Conservation (phyloP, 2,888 invertebrate genomes). For the Lordiphosa fenestrarum region DNA sequence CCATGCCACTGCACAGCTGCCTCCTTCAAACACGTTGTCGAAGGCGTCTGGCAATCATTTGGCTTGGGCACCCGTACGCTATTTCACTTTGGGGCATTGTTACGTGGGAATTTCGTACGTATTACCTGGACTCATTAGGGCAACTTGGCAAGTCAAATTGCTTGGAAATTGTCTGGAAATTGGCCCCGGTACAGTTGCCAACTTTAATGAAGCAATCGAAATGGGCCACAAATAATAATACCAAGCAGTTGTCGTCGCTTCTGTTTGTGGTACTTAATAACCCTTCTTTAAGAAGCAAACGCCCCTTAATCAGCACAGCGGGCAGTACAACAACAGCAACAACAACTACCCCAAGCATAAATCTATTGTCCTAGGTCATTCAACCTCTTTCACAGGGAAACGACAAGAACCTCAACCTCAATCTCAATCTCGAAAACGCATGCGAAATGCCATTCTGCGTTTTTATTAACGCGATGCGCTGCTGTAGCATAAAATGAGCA, state of each 20-base stretch:
- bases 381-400: conserved; percentile 46
- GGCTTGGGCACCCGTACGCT: conserved; percentile 3
- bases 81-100: conserved; percentile 71
- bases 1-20: background rate
- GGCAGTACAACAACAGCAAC: conserved; percentile 46
- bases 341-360: conserved; percentile 68
- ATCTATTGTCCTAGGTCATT: conserved; percentile 73
- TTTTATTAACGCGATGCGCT: conserved; percentile 61
- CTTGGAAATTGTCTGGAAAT: conserved; percentile 63
- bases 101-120: conserved; percentile 64
- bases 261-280: conserved; percentile 32
- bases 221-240: conserved; percentile 39
- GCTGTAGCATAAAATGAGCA: conserved; percentile 54
- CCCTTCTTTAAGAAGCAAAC: conserved; percentile 63
- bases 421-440: conserved; percentile 46
- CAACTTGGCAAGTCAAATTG: conserved; percentile 58
- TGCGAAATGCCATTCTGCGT: conserved; percentile 62
- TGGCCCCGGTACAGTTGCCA: conserved; percentile 38
- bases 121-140: conserved; percentile 62
- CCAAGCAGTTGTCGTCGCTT: conserved; percentile 2
- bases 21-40: conserved; percentile 21
- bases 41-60: conserved; percentile 52
- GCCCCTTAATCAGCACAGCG: conserved; percentile 70
- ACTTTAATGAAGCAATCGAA: conserved; percentile 57
- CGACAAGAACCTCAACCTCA: conserved; percentile 44